Conservation (phyloP, 2,888 invertebrate genomes). For the Gasteruption jaculator region DNA sequence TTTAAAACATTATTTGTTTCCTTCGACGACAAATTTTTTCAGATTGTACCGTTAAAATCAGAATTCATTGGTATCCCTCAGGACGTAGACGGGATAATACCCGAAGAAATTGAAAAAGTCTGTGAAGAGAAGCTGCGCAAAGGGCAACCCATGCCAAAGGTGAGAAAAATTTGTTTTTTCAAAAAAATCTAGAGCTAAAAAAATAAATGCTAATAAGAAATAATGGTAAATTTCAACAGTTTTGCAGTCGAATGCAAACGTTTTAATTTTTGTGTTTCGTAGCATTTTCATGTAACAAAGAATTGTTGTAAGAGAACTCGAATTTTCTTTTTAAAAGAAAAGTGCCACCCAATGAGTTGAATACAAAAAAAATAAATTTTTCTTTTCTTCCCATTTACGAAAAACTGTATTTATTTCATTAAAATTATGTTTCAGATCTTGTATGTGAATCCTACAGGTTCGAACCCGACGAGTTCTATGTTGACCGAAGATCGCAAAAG, state of each 20-base stretch:
- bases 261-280: no score
- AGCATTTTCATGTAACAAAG: no score
- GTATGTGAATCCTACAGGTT: constrained; percentile 72
- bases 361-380: neutral
- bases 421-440: constrained; percentile 53
- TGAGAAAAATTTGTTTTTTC: constrained; percentile 19
- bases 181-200: neutral
- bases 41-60: constrained; percentile 65
- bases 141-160: constrained; percentile 50
- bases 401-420: neutral
- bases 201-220: neutral
- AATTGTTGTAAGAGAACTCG: no score
- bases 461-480: constrained; percentile 72
- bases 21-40: no score
- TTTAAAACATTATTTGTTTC: no score
- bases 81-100: constrained; percentile 66
- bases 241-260: no score
- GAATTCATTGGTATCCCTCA: constrained; percentile 64
- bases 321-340: no score
- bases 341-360: no score
- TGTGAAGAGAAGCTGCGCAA: constrained; percentile 54
- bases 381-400: neutral
- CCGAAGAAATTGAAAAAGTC: constrained; percentile 57
- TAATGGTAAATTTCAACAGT: neutral
- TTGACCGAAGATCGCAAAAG: constrained; percentile 60